Evolutionary conservation across 2,113 vertebrate species (phyloP), one percentile per base, ranked within the genome.

Genomic region (Psilopsiagon aymara): DNA sequence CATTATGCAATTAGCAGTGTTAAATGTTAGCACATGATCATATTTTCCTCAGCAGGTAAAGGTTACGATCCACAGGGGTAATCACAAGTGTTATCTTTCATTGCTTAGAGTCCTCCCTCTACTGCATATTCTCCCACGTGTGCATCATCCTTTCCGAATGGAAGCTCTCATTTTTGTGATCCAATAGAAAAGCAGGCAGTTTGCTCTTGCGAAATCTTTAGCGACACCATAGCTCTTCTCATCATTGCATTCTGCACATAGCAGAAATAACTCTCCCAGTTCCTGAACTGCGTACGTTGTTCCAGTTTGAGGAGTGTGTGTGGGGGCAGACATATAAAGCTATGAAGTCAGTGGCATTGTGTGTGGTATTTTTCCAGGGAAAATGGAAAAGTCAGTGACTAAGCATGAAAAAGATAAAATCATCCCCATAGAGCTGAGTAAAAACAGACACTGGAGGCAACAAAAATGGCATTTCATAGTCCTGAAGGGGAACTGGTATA

Each of bases 81-180:
- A 94, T 70, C 41, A 43, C 41, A 73, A 39, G 24, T 17, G 18
- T 20, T 66, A 52, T 25, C 35, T 43, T 80, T 76, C 39, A n/a
- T 13, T 39, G 75, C 71, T 60, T 27, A 13, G 10, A 87, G 11
- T 57, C 15, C 25, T 68, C 17, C 29, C 18, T 44, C 27, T 77
- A 8, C 39, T 73, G 86, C 49, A 51, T 29, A 29, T 55, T 86
- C n/a, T 69, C 33, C 21, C 2, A 0, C 2, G 11, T 1, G 4
- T 46, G 39, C 24, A 39, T 17, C 43, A 46, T 15, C 33, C 27
- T 28, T 13, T 0, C 33, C 15, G 21, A 21, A 57, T 0, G 0
- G 18, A 44, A 52, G 31, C 3, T 14, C 0, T 0, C 23, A 5
- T 31, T 31, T 59, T n/a, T 39, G 53, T 52, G 17, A 71, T 13